phyloP scores from a whole-genome alignment of 2,888 invertebrate genomes.

The Metopia argyrocephala region DNA sequence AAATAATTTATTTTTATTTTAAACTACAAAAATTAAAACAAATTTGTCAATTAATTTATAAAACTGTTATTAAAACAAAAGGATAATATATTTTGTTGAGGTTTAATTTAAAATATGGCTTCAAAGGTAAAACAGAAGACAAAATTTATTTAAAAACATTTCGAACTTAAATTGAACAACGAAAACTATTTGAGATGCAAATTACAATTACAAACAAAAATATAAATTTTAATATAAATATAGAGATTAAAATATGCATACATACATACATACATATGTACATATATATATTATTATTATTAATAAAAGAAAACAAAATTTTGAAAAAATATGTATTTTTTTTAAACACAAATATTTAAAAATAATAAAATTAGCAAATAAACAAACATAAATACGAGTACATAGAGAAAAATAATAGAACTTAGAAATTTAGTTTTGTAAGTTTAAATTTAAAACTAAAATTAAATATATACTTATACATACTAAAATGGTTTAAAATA shows the following conservation, averaged over 20 bases:
- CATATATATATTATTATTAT: conserved; percentile 11
- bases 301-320: conserved; percentile 33
- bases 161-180: conserved; percentile 73
- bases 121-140: conserved; percentile 17
- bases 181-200: conserved; percentile 52
- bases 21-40: conserved; percentile 23
- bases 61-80: not conserved
- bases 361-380: conserved; percentile 53
- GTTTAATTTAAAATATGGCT: not conserved
- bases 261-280: not conserved
- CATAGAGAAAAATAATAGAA: conserved; percentile 57
- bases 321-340: conserved; percentile 20
- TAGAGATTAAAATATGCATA: conserved; percentile 32
- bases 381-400: conserved; percentile 55
- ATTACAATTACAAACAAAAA: conserved; percentile 46
- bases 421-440: conserved; percentile 32
- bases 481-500: not conserved
- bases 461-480: conserved; percentile 3
- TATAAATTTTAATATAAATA: conserved; percentile 31
- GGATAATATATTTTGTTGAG: not conserved
- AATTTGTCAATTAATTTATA: conserved; percentile 63
- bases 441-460: conserved; percentile 25
- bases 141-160: conserved; percentile 69
- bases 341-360: not conserved
- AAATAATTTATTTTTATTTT: conserved; percentile 46